phyloP scores from a whole-genome alignment of 2,113 vertebrate genomes.

The Machaerirhynchus nigripectus region DNA sequence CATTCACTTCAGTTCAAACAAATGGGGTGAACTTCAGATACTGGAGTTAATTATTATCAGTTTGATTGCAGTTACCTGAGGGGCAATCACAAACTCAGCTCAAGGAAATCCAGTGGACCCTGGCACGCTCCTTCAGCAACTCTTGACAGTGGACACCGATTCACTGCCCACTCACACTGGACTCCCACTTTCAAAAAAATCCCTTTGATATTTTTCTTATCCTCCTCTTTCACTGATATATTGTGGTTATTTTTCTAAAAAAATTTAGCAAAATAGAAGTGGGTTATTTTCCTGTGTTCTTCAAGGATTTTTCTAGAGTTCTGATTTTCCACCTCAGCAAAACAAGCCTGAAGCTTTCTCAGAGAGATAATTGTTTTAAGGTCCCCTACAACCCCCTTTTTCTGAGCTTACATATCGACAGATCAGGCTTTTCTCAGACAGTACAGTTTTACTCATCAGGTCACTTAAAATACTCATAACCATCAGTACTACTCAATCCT shows the following conservation, averaged over 20 bases:
- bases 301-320: background rate
- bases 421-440: background rate
- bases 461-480: background rate
- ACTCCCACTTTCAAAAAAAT: background rate
- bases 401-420: background rate
- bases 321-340: background rate
- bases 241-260: background rate
- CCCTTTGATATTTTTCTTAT: background rate
- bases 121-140: background rate
- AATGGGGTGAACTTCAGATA: background rate
- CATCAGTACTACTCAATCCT: background rate
- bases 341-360: background rate
- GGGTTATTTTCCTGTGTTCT: fast-evolving
- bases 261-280: background rate
- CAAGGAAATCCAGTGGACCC: background rate
- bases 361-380: background rate
- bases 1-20: background rate
- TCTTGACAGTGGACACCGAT: background rate
- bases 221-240: background rate
- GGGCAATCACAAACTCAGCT: background rate
- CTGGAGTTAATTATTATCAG: background rate
- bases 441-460: background rate
- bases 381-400: background rate
- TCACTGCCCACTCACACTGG: background rate
- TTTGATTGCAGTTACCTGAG: background rate